These are phyloP conservation scores for Eremophila alpestris DNA, from an alignment of 2,797 vertebrate genomes.

Conservation along the genomic window DNA sequence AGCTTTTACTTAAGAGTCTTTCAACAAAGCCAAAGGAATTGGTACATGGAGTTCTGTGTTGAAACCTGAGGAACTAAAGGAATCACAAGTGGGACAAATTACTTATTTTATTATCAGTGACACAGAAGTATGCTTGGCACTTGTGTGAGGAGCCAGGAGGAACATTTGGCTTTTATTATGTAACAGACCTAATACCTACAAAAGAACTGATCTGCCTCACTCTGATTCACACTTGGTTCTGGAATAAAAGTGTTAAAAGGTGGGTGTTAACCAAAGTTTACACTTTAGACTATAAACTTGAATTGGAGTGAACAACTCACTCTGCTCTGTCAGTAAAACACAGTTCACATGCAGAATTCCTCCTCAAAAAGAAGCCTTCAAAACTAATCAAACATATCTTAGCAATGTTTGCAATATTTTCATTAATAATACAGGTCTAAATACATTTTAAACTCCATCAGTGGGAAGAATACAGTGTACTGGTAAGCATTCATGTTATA, in stretches of 20 bases:
- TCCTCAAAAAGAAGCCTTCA: not conserved
- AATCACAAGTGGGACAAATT: slow-evolving; percentile 7
- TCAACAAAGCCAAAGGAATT: not conserved
- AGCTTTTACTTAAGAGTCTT: not conserved
- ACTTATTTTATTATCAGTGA: slow-evolving; percentile 28
- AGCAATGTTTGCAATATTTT: not conserved
- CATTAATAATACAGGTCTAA: not conserved
- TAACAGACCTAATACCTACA: not conserved
- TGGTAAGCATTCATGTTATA: not conserved
- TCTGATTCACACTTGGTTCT: not conserved
- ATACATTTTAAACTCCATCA: not conserved
- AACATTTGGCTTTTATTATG: slow-evolving; percentile 39
- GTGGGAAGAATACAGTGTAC: not conserved
- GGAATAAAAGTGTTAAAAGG: not conserved
- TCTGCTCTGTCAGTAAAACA: not conserved
- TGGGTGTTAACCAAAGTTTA: not conserved
- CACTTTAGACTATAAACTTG: not conserved
- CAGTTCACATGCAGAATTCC: not conserved
- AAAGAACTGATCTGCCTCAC: not conserved
- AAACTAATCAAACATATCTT: not conserved
- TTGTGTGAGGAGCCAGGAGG: slow-evolving; percentile 4
- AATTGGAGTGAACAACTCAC: not conserved
- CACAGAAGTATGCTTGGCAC: not conserved
- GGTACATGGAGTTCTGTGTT: not conserved
- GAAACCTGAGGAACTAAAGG: slow-evolving; percentile 18